Percentiles rank a stretch among this genome's conserved stretches.
These are phyloP conservation scores for Amphipoea oculea DNA, from an alignment of 2,888 invertebrate species.

Conservation along the genomic window DNA sequence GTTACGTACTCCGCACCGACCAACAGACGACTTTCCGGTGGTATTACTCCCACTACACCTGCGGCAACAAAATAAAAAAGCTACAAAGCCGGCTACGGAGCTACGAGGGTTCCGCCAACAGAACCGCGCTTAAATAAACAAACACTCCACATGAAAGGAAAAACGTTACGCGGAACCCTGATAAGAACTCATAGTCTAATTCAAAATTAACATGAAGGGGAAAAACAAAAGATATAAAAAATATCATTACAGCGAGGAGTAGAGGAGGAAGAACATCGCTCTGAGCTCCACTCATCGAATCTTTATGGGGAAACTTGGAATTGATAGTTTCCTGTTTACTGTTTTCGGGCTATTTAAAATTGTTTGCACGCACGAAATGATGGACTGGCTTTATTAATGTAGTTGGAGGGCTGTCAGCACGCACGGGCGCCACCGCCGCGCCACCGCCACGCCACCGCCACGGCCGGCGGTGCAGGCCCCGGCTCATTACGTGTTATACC, in stretches of 20 bases:
- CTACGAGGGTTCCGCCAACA: constrained; percentile 79
- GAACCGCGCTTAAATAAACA: constrained; percentile 81
- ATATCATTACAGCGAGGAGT: constrained; percentile 77
- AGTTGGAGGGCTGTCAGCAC: constrained; percentile 82
- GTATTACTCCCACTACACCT: constrained; percentile 92
- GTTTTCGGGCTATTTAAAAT: constrained; percentile 84
- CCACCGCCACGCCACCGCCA: constrained; percentile 36
- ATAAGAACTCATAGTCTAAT: constrained; percentile 70
- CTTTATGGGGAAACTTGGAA: constrained; percentile 87
- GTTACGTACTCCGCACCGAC: constrained; percentile 92
- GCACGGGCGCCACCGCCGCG: constrained; percentile 82
- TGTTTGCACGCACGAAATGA: constrained; percentile 86
- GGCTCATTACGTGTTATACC: constrained; percentile 79
- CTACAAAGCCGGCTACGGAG: constrained; percentile 87
- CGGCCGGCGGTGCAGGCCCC: constrained; percentile 56
- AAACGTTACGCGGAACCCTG: constrained; percentile 72
- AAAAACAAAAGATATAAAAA: constrained; percentile 79
- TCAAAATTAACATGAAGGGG: constrained; percentile 77
- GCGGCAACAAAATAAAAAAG: constrained; percentile 90
- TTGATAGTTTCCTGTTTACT: constrained; percentile 87
- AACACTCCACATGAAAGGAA: constrained; percentile 76
- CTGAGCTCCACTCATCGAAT: constrained; percentile 82
- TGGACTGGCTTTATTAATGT: constrained; percentile 80
- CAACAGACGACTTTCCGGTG: constrained; percentile 91
- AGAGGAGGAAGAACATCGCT: constrained; percentile 78